These are phyloP conservation scores for Ammospiza caudacuta DNA, from an alignment of 2,113 vertebrate species.

Conservation along the genomic window DNA sequence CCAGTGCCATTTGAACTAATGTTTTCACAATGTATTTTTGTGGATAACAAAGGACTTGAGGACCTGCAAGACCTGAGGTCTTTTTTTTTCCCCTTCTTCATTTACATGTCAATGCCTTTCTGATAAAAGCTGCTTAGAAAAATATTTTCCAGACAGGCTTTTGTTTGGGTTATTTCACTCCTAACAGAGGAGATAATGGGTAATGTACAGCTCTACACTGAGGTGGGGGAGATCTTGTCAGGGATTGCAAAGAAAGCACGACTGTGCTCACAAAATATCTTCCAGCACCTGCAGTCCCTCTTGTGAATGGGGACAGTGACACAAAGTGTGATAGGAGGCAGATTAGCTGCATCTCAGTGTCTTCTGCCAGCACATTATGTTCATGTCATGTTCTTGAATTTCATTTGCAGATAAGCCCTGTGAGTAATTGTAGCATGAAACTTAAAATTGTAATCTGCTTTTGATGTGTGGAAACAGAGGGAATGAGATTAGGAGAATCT, in stretches of 20 bases:
- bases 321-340: slow-evolving; percentile 32
- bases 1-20: not conserved
- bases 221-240: not conserved
- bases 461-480: slow-evolving; percentile 63
- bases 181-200: not conserved
- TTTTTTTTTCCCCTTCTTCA: not conserved
- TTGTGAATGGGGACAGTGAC: slow-evolving; percentile 46
- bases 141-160: not conserved
- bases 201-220: not conserved
- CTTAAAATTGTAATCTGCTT: slow-evolving; percentile 63
- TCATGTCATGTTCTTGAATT: slow-evolving; percentile 69
- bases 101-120: not conserved
- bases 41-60: not conserved
- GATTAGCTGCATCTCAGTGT: not conserved
- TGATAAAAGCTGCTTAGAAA: not conserved
- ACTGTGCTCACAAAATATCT: not conserved
- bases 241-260: not conserved
- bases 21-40: not conserved
- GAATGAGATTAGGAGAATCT: slow-evolving; percentile 66
- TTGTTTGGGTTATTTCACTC: not conserved
- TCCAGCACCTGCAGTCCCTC: not conserved
- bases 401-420: slow-evolving; percentile 73
- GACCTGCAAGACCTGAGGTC: not conserved
- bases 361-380: slow-evolving; percentile 57
- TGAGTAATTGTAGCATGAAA: slow-evolving; percentile 71